These are phyloP conservation scores for Lepisosteus osseus DNA, from an alignment of 2,113 vertebrate species.

Conservation along the genomic window DNA sequence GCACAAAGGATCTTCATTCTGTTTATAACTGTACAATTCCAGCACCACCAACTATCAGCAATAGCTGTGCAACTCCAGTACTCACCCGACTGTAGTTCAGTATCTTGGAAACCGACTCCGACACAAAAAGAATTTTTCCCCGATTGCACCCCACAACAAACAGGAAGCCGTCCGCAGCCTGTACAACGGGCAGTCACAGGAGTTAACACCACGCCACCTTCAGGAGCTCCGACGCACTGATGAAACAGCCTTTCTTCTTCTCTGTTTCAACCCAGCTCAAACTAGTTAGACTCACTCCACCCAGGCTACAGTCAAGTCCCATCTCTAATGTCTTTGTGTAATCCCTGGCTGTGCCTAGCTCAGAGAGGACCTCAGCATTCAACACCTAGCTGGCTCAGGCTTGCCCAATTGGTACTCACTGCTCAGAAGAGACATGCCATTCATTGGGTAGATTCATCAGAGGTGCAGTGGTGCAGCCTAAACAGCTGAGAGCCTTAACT, in stretches of 20 bases:
- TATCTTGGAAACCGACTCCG: constrained; percentile 84
- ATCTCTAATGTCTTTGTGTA: too few species aligned
- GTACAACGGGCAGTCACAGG: constrained; percentile 35
- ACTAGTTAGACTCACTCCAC: too few species aligned
- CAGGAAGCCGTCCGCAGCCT: constrained; percentile 88
- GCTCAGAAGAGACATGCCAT: neutral
- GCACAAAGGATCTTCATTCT: neutral
- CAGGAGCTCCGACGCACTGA: too few species aligned
- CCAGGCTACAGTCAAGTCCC: too few species aligned
- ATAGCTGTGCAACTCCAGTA: constrained; percentile 14
- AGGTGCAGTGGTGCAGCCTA: neutral
- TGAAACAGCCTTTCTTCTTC: too few species aligned
- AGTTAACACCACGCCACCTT: too few species aligned
- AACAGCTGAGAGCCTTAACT: neutral
- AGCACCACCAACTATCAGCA: neutral
- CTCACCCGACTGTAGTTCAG: constrained; percentile 82
- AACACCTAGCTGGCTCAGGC: neutral
- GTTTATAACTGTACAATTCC: neutral
- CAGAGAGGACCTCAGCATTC: neutral
- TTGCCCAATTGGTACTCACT: neutral
- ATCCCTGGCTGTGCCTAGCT: too few species aligned
- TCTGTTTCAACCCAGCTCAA: too few species aligned
- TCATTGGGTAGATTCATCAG: neutral
- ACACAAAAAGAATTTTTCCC: constrained; percentile 88
- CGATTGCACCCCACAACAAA: constrained; percentile 90